phyloP scores from a whole-genome alignment of 2,888 invertebrate species.

The Chymomyza procnemis region DNA sequence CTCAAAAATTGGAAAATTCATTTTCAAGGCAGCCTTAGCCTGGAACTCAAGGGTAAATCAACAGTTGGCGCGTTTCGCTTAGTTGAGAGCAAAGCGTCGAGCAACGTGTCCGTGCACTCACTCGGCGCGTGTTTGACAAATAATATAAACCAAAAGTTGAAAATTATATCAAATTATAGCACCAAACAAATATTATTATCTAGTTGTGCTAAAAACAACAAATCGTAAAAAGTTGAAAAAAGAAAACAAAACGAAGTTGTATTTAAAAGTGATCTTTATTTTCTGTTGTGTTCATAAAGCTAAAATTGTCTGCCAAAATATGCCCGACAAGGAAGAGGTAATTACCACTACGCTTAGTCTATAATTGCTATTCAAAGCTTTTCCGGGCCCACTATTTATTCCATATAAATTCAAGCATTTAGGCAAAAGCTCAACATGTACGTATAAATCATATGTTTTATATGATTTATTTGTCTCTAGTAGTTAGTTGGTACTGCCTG shows the following conservation, averaged over 20 bases:
- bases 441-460: constrained; percentile 29
- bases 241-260: too few relatives aligned
- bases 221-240: constrained; percentile 13
- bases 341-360: constrained; percentile 21
- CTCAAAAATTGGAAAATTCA: background rate
- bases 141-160: background rate
- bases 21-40: constrained; percentile 1
- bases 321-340: constrained; percentile 60
- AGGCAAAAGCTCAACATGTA: constrained; percentile 12
- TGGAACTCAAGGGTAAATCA: background rate
- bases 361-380: constrained; percentile 7
- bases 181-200: background rate
- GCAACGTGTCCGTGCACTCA: constrained; percentile 14
- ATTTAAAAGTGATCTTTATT: constrained; percentile 5
- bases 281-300: constrained; percentile 42
- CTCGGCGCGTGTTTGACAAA: background rate
- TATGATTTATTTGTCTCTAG: constrained; percentile 17
- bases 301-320: constrained; percentile 18
- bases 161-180: background rate
- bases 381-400: background rate
- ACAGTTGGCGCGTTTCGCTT: background rate
- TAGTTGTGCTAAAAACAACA: constrained; percentile 6
- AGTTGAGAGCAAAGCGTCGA: constrained; percentile 13
- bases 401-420: constrained; percentile 17
- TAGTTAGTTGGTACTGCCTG: background rate